Conservation (phyloP, 2,113 vertebrate species). For the Arothron firmamentum region DNA sequence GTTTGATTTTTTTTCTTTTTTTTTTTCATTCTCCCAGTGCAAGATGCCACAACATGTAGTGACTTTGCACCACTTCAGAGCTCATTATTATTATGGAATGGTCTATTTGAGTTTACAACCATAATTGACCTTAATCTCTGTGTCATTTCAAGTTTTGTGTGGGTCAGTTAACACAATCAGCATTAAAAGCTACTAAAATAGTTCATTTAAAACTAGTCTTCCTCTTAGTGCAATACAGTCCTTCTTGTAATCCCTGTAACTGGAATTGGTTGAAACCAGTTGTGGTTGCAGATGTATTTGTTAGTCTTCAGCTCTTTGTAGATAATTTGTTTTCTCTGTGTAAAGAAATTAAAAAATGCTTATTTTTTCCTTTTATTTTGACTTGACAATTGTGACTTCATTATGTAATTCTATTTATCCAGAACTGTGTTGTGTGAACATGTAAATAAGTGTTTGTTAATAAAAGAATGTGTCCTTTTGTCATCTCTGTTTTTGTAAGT, state of each 20-base stretch:
- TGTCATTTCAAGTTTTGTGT: conserved; percentile 20
- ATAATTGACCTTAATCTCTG: conserved; percentile 18
- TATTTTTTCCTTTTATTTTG: conserved; percentile 31
- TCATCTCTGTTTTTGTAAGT: background rate
- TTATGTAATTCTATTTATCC: conserved; percentile 60
- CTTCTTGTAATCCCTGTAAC: conserved; percentile 23
- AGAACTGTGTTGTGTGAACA: conserved; percentile 65
- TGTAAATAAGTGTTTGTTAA: conserved; percentile 76
- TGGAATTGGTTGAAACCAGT: conserved; percentile 35
- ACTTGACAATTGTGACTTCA: conserved; percentile 36
- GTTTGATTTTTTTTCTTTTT: conserved; percentile 17
- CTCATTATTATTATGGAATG: background rate
- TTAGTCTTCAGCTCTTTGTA: conserved; percentile 44
- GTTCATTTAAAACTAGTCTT: conserved; percentile 48
- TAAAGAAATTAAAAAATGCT: conserved; percentile 27
- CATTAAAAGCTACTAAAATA: conserved; percentile 39
- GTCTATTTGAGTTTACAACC: conserved; percentile 32
- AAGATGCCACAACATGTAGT: conserved; percentile 1
- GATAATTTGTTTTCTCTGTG: conserved; percentile 43
- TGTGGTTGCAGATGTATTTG: conserved; percentile 26
- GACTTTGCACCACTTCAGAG: conserved; percentile 8
- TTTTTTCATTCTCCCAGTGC: conserved; percentile 6
- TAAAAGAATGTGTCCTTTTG: conserved; percentile 68
- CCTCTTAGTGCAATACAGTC: conserved; percentile 57
- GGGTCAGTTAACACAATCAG: conserved; percentile 24